Base-by-base conservation (phyloP, 2,797 vertebrate genomes). In the Capromys pilorides region DNA sequence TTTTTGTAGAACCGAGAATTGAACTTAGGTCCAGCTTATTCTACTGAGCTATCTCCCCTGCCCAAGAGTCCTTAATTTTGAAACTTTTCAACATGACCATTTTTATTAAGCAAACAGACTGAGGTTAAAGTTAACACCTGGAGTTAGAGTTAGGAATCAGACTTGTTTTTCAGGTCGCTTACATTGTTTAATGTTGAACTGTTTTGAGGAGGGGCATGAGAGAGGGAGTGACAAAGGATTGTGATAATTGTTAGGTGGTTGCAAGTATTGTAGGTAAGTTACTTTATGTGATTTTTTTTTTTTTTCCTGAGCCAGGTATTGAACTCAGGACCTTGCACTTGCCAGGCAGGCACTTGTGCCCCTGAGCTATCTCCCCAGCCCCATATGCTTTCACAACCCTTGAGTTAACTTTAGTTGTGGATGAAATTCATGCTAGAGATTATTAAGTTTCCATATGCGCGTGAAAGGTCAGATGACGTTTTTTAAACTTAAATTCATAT, bases 351-450 rank as follows among this genome's bases (percentile, higher is more conserved):
- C 45, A 45, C 45, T 45, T 45, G 45, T 45, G 45, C 45, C 45
- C 4, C 45, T 45, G 4, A 45, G 45, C 45, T 45, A 45, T 45
- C 45, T 45, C 4, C 45, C 45, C 45, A 45, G 45, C 45, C 8
- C 45, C 4, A 45, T 45, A 45, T 45, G 8, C 4, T 45, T 80
- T 88, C 84, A 39, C 88, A 45, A 54, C 78, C 73, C 49, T 90
- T 90, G 69, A 84, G 24, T 90, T 90, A 69, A 64, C 49, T 92
- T 93, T 84, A 87, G 61, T 92, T 88, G 28, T n/a, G 71, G 54
- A n/a, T 92, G 18, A 82, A 95, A 79, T 82, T 87, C 78, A 83
- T 57, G 82, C 73, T 93, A 94, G 69, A 33, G 69, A 66, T 92
- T 94, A 24, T 90, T 90, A 86, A 49, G 54, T 92, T 81, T 96